Percentiles rank a stretch among this genome's conserved stretches.
Evolutionary conservation across 2,113 vertebrate species (phyloP).

Genomic region (Promerops cafer): DNA sequence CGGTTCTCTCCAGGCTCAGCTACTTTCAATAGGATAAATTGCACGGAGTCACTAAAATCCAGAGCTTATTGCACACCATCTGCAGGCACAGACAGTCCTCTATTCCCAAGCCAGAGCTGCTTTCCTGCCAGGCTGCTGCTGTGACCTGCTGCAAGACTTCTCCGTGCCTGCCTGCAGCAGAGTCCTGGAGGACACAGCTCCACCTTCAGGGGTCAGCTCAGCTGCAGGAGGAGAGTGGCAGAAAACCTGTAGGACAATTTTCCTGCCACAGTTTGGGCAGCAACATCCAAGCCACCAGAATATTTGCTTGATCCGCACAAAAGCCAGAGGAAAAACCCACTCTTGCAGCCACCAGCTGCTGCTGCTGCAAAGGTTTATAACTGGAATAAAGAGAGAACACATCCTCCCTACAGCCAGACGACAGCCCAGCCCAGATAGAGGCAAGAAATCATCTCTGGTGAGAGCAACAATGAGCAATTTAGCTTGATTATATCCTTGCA

Average conservation of each 20-base stretch:
- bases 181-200: background rate
- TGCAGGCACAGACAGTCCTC: background rate
- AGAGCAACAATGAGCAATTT: slow-evolving; percentile 40
- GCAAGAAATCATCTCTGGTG: slow-evolving; percentile 12
- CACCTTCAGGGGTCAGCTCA: background rate
- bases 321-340: background rate
- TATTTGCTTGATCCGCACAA: background rate
- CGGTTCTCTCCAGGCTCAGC: background rate
- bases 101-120: background rate
- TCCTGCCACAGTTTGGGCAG: background rate
- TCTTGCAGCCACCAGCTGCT: background rate
- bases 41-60: background rate
- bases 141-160: background rate
- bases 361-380: background rate
- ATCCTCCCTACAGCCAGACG: background rate
- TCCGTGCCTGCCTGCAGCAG: background rate
- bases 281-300: background rate
- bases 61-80: background rate
- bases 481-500: slow-evolving; percentile 36
- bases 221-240: background rate
- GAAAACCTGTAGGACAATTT: background rate
- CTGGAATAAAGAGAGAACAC: background rate
- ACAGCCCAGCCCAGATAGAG: background rate
- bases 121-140: background rate
- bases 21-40: slow-evolving; percentile 21